Evolutionary conservation across 2,797 vertebrate genomes (phyloP).

Genomic region (Gastrophryne carolinensis): DNA sequence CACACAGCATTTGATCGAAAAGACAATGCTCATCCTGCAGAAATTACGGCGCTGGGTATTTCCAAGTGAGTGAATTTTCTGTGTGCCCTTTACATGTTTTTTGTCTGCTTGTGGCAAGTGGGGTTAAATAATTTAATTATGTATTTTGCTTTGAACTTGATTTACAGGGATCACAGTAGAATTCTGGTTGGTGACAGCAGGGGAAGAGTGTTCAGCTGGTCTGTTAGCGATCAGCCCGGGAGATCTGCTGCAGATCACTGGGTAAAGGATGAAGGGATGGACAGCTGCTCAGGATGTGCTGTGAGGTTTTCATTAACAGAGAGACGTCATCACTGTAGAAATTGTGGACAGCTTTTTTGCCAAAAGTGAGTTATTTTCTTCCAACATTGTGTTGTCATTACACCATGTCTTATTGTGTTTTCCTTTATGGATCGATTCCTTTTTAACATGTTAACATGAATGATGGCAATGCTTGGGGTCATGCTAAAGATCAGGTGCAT

Average conservation of each 20-base stretch:
- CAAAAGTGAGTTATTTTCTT: constrained; percentile 82
- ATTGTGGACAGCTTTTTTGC: constrained; percentile 98
- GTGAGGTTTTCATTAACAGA: constrained; percentile 95
- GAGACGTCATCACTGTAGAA: constrained; percentile 94
- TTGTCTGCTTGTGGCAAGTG: no score
- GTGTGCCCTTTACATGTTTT: background rate
- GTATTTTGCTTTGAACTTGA: no score
- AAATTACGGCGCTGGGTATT: constrained; percentile 89
- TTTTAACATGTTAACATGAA: no score
- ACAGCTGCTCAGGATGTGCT: constrained; percentile 90
- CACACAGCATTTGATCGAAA: constrained; percentile 97
- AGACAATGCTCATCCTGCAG: constrained; percentile 94
- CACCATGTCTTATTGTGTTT: background rate
- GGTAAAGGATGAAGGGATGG: constrained; percentile 96
- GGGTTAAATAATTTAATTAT: no score
- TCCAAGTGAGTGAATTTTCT: constrained; percentile 90
- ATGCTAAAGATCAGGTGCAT: no score
- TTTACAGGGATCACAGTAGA: constrained; percentile 91
- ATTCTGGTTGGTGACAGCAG: constrained; percentile 91
- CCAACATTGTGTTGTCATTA: background rate
- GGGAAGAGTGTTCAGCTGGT: constrained; percentile 97
- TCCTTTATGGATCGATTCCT: no score
- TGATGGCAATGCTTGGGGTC: no score
- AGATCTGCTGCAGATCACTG: constrained; percentile 95
- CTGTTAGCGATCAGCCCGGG: constrained; percentile 94